These are phyloP conservation scores for Hyposmocoma kahamanoa DNA, from an alignment of 1,140 invertebrate genomes.

Conservation along the genomic window DNA sequence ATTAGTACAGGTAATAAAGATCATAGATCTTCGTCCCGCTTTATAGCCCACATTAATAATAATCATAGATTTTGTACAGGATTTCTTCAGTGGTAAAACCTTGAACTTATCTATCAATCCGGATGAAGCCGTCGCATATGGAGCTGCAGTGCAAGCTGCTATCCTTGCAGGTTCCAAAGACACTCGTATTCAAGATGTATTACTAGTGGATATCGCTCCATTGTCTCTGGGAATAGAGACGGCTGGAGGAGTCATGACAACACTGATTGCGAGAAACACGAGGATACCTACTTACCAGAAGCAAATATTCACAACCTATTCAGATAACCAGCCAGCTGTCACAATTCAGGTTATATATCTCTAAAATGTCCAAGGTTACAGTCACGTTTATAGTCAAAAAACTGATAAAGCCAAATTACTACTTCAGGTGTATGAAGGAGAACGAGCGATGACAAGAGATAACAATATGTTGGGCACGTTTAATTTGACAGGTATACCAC, in stretches of 20 bases:
- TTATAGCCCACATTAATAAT: not conserved
- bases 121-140: slow-evolving; percentile 85
- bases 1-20: slow-evolving; percentile 63
- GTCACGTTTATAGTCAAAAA: not conserved
- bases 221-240: slow-evolving; percentile 83
- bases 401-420: not conserved
- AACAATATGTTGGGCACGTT: slow-evolving; percentile 89
- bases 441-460: slow-evolving; percentile 85
- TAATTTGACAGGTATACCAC: slow-evolving; percentile 83
- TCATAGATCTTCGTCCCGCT: not conserved
- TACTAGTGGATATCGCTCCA: slow-evolving; percentile 83
- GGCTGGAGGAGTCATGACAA: slow-evolving; percentile 80
- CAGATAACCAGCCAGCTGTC: slow-evolving; percentile 83
- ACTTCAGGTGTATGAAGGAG: slow-evolving; percentile 84
- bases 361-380: not conserved
- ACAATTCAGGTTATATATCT: slow-evolving; percentile 78
- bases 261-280: slow-evolving; percentile 79
- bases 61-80: slow-evolving; percentile 42
- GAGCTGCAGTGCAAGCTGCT: slow-evolving; percentile 85
- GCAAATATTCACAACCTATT: slow-evolving; percentile 79
- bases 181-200: slow-evolving; percentile 83
- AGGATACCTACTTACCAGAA: slow-evolving; percentile 81
- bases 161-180: slow-evolving; percentile 80
- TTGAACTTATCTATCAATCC: slow-evolving; percentile 85
- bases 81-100: slow-evolving; percentile 79